Base-by-base conservation (phyloP, 2,797 vertebrate genomes). In the Clarias pachynema region DNA sequence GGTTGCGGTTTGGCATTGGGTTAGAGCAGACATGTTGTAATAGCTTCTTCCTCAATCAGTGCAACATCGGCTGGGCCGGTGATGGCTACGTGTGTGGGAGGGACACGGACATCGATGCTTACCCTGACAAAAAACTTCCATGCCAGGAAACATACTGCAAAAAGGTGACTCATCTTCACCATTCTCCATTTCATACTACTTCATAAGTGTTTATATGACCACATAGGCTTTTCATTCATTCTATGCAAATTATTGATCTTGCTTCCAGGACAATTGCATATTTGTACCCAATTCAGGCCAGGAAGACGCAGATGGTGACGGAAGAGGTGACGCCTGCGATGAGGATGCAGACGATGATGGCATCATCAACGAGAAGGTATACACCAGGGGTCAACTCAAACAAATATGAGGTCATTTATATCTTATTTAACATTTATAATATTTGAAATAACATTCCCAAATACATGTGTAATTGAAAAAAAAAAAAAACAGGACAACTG, bases 211-310 rank as follows among this genome's bases (percentile, higher is more conserved):
- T 57, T 44, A 44, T 63, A 4, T 44, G 29, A 10, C 26, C 74
- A 77, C 53, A 37, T 8, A 22, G 75, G 31, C 31, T 62, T 62
- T 40, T 80, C 37, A 6, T 40, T 49, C 7, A n/a, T 59, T 18
- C 44, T 74, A 6, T 5, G 22, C 9, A 22, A 79, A 65, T 65
- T n/a, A 37, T 1, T 73, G 57, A 79, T 65, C 6, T 70, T 29
- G 70, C 87, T 89, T 91, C 81, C 91, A 99, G 98, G 98, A 99
- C 93, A 99, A 99, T 92, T 99, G 98, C 91, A 88, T 95, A n/a
- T 97, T 95, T 84, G 97, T 99, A 80, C 98, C 98, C 62, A 99
- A 99, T 91, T 99, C 98, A 57, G 98, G 98, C 65, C 98, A 99
- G 94, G 98, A 99, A 92, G 98, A 99, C 66, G 96, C 97, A 0